A percentile compares a stretch with the other conserved stretches of the same genome.
phyloP scores from a whole-genome alignment of 2,113 vertebrate genomes.

The Pardalotus punctatus region DNA sequence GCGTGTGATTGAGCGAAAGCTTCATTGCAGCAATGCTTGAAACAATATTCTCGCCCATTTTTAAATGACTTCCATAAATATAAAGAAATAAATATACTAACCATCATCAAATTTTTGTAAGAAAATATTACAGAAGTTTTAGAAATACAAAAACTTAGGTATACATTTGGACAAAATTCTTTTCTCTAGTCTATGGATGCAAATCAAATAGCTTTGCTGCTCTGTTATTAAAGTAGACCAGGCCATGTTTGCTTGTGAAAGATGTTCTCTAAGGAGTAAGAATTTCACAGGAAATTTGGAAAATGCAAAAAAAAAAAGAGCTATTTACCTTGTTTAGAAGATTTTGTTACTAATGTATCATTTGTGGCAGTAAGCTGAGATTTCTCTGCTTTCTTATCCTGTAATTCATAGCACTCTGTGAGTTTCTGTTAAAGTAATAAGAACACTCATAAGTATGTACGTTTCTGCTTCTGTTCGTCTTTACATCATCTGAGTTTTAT shows the following conservation, averaged over 20 bases:
- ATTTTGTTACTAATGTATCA: background rate
- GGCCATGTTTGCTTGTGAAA: background rate
- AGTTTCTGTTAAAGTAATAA: background rate
- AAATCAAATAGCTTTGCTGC: accelerated
- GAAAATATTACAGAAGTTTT: background rate
- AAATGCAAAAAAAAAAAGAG: background rate
- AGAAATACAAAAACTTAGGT: background rate
- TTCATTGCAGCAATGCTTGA: background rate
- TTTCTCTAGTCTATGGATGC: background rate
- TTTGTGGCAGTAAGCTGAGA: accelerated
- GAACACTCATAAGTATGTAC: background rate
- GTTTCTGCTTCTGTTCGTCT: background rate
- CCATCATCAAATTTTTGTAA: background rate
- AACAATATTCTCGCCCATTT: background rate
- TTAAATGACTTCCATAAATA: background rate
- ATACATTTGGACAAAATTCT: background rate
- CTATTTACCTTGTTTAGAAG: background rate
- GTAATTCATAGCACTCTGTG: accelerated
- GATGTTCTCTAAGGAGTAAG: background rate
- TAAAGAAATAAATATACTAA: background rate
- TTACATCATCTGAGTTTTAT: background rate
- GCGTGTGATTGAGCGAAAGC: background rate
- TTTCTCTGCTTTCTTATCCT: background rate
- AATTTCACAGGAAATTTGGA: background rate
- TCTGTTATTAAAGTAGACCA: background rate